phyloP scores from a whole-genome alignment of 2,797 vertebrate genomes.

The Phylloscopus collybita region DNA sequence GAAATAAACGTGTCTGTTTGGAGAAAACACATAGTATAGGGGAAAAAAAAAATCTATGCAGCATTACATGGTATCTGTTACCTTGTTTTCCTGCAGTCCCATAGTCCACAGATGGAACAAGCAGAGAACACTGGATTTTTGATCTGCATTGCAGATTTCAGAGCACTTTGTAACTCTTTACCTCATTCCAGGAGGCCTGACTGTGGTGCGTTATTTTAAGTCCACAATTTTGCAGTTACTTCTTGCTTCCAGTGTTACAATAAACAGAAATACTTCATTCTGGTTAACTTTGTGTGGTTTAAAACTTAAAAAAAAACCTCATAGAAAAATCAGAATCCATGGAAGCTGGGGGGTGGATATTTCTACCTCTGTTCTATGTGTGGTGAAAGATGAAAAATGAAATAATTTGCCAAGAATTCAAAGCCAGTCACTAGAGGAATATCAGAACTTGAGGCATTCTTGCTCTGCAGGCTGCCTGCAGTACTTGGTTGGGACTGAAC shows the following conservation, averaged over 20 bases:
- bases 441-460: neutral
- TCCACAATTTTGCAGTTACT: neutral
- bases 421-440: neutral
- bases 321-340: rapidly evolving
- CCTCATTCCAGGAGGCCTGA: neutral
- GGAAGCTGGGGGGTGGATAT: neutral
- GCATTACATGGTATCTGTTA: neutral
- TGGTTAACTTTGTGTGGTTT: neutral
- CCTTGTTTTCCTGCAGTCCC: neutral
- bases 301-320: neutral
- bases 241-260: neutral
- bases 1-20: neutral
- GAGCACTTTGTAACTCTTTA: neutral
- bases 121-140: slow-evolving; percentile 1
- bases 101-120: neutral
- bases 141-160: slow-evolving; percentile 34
- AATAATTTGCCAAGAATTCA: neutral
- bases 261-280: neutral
- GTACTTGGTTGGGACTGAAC: neutral
- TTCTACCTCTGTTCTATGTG: neutral
- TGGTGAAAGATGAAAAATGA: neutral
- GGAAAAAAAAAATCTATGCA: neutral
- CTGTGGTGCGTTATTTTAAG: neutral
- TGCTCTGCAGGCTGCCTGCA: neutral
- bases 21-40: neutral